Base-by-base conservation (phyloP, 2,797 vertebrate species). In the Anisognathus igniventris region DNA sequence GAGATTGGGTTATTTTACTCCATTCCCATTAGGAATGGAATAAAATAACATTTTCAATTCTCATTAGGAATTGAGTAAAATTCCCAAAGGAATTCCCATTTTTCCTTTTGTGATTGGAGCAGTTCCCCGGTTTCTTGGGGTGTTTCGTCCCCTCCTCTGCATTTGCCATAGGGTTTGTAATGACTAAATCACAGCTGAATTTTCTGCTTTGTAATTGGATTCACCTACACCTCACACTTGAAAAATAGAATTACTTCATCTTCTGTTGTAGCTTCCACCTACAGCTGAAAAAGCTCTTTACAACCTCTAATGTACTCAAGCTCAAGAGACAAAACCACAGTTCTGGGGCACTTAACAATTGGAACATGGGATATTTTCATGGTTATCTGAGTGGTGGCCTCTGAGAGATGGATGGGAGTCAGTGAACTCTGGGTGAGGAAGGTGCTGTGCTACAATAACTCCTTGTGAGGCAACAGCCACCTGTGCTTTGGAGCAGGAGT, bases 1-100 rank as follows among this genome's bases (percentile, higher is more conserved):
- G 58, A 90, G 90, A 47, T 93, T 42, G 22, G 86, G 86, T 90
- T 92, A 23, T 96, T 97, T 92, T 96, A 95, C 93, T 94, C 71
- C 92, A 95, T 91, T 92, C 89, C 72, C 53, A 14, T n/a, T 54
- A 23, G 31, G 31, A n/a, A n/a, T 22, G 31, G 13, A 54, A n/a
- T n/a, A 22, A 54, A 54, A n/a, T 14, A 54, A 54, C 21, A n/a
- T 22, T 54, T 54, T 23, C 21, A n/a, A 7, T 54, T 54, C 21
- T 6, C 31, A 10, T 54, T n/a, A 54, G 31, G 31, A 54, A 54
- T 22, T 54, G 21, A 22, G 10, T n/a, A n/a, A 54, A n/a, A 54
- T n/a, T 54, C 53, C 53, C 53, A 54, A 54, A 54, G 31, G 53
- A 51, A 54, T n/a, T 54, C 31, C 31, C 31, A 23, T 78, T 91